phyloP scores from a whole-genome alignment of 2,888 invertebrate genomes.

The Pristionchus fissidentatus region DNA sequence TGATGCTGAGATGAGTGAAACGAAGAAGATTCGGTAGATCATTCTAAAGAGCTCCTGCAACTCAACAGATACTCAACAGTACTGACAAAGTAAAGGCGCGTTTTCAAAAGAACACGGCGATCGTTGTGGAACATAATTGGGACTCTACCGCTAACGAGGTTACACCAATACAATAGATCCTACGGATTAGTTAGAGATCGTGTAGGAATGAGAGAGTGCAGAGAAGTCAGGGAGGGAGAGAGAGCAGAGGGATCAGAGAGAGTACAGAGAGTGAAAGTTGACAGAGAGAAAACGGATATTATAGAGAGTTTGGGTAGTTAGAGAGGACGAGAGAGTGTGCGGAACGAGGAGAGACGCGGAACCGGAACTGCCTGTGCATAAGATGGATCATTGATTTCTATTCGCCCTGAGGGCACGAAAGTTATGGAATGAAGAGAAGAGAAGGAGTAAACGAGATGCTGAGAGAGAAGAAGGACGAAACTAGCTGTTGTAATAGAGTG shows the following conservation, averaged over 20 bases:
- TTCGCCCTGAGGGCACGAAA: slow-evolving; percentile 26
- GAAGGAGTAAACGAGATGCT: neutral
- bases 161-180: slow-evolving; percentile 2
- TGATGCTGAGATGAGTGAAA: neutral
- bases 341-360: neutral
- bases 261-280: neutral
- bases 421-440: slow-evolving; percentile 27
- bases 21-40: slow-evolving; percentile 34
- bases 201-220: neutral
- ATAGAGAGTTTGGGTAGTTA: neutral
- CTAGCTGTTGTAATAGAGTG: neutral
- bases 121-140: slow-evolving; percentile 23
- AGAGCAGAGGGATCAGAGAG: neutral
- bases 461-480: neutral
- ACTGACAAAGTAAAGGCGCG: neutral
- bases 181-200: neutral
- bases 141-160: slow-evolving; percentile 34
- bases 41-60: neutral
- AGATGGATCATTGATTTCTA: slow-evolving; percentile 36
- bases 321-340: neutral
- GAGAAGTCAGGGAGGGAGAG: neutral
- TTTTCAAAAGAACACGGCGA: slow-evolving; percentile 10
- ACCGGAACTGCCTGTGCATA: slow-evolving; percentile 9
- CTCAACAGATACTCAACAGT: neutral
- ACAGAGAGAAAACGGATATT: neutral